A percentile compares a stretch with the other conserved stretches of the same genome.
Evolutionary conservation across 2,113 vertebrate genomes (phyloP).

Genomic region (Anarhynchus alexandrinus): DNA sequence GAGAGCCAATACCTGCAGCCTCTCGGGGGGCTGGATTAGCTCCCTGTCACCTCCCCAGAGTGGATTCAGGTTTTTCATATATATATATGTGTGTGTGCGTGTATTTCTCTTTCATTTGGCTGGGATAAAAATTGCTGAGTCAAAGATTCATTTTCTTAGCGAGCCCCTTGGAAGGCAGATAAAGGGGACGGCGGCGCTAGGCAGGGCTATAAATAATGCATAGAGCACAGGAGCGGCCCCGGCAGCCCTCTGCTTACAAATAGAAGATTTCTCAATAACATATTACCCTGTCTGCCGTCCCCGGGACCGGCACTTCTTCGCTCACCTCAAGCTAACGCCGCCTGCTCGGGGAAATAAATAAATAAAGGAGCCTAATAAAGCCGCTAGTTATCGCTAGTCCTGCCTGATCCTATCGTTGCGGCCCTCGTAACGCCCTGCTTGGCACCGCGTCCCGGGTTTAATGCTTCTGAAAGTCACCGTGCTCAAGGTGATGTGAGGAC

Average conservation of each 20-base stretch:
- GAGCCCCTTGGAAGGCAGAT: constrained; percentile 51
- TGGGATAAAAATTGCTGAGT: constrained; percentile 58
- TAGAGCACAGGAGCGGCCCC: constrained; percentile 20
- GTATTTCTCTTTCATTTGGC: constrained; percentile 20
- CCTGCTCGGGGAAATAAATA: neutral
- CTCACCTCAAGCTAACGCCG: neutral
- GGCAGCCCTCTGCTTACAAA: constrained; percentile 37
- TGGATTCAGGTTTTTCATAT: neutral
- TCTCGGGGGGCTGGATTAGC: neutral
- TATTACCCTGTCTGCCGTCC: neutral
- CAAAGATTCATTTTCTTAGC: constrained; percentile 52
- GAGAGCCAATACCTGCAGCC: neutral
- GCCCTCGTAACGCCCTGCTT: neutral
- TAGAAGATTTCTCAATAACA: neutral
- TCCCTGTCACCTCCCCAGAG: neutral
- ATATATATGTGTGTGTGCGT: neutral
- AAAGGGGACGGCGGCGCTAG: neutral
- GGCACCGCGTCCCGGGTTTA: neutral
- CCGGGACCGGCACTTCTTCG: neutral
- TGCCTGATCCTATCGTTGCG: neutral
- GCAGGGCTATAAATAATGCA: constrained; percentile 64
- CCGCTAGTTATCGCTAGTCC: neutral
- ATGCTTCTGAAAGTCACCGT: fast-evolving
- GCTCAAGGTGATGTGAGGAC: neutral
- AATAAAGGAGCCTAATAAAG: neutral